phyloP scores from a whole-genome alignment of 1,140 invertebrate species.

The Bombyx mandarina region DNA sequence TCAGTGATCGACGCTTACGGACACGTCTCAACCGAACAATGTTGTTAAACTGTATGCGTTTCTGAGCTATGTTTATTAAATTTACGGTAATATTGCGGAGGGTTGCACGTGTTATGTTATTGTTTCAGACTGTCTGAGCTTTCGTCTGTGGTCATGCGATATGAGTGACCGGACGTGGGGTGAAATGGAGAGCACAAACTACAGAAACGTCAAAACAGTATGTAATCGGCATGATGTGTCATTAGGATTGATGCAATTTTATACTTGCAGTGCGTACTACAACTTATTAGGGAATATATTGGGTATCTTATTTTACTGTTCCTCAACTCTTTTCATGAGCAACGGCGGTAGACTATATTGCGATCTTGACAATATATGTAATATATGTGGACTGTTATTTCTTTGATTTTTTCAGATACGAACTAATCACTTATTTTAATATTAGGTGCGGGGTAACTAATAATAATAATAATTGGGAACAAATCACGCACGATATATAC shows the following conservation, averaged over 20 bases:
- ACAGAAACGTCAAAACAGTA: no score
- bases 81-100: conserved; percentile 49
- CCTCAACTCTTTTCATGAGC: neutral
- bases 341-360: no score
- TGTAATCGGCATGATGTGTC: no score
- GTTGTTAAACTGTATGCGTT: conserved; percentile 40
- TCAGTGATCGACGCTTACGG: conserved; percentile 19
- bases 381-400: neutral
- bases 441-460: no score
- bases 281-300: no score
- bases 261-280: no score
- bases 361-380: no score
- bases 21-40: conserved; percentile 36
- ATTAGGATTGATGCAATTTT: no score
- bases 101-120: conserved; percentile 46
- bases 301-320: neutral
- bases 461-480: no score
- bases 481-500: no score
- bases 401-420: neutral
- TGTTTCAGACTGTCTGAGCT: conserved; percentile 40
- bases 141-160: conserved; percentile 30
- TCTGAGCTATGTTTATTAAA: conserved; percentile 52
- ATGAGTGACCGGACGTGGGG: conserved; percentile 31
- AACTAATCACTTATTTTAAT: neutral
- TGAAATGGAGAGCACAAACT: neutral